These are phyloP conservation scores for Bellardia pandia DNA, from an alignment of 2,888 invertebrate genomes.

Conservation along the genomic window DNA sequence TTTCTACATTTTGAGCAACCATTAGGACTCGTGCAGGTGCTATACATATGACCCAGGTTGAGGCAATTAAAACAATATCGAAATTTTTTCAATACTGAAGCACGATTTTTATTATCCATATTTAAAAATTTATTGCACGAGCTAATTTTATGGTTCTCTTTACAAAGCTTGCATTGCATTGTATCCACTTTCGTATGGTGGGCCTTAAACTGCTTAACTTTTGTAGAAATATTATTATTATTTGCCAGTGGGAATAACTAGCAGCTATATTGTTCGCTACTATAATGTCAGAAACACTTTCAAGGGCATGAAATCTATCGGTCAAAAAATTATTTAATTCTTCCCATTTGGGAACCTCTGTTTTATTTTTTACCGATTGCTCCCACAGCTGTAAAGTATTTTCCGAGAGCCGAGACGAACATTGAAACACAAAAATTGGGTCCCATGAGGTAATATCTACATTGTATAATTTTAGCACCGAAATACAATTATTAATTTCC, in stretches of 20 bases:
- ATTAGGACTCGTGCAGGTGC: background rate
- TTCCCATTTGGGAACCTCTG: background rate
- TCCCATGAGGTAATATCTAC: constrained; percentile 7
- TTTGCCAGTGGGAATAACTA: background rate
- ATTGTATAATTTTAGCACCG: background rate
- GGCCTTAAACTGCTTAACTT: constrained; percentile 5
- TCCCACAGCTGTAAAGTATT: too few species aligned
- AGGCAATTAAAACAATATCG: background rate
- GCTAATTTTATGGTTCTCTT: background rate
- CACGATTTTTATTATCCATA: constrained; percentile 3
- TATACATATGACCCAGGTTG: too few species aligned
- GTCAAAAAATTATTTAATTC: constrained; percentile 27
- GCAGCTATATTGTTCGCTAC: background rate
- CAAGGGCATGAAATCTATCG: constrained; percentile 29
- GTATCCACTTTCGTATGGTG: constrained; percentile 8
- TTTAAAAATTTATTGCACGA: constrained; percentile 8
- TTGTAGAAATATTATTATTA: background rate
- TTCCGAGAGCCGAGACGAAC: too few species aligned
- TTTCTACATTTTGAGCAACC: background rate
- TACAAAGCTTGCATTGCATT: background rate
- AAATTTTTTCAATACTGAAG: too few species aligned
- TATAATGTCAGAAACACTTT: constrained; percentile 21
- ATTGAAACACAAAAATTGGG: too few species aligned
- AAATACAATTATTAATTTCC: constrained; percentile 22
- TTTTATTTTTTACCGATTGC: too few species aligned